Percentiles rank a stretch among this genome's conserved stretches.
Conservation (phyloP, 2,888 invertebrate species). For the Bembecia ichneumoniformis region DNA sequence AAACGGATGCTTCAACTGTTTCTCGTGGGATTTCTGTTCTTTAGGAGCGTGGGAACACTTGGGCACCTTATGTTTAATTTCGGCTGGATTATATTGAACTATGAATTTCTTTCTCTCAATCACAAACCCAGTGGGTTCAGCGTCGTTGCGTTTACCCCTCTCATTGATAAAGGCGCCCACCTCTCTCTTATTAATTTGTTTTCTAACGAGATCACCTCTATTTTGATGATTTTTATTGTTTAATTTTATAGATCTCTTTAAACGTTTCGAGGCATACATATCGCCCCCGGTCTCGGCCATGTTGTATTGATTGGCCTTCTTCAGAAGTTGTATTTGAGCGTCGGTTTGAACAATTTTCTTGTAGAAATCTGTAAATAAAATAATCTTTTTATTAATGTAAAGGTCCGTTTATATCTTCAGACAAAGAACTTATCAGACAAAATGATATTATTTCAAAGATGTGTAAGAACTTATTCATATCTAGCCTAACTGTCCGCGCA, state of each 20-base stretch:
- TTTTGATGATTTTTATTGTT: neutral
- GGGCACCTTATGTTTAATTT: conserved; percentile 21
- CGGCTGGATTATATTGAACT: conserved; percentile 26
- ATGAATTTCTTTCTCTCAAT: conserved; percentile 38
- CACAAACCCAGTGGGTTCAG: conserved; percentile 24
- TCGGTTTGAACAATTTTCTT: conserved; percentile 49
- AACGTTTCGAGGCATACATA: neutral
- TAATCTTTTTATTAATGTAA: too few relatives aligned
- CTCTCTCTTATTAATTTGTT: neutral
- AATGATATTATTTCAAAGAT: too few relatives aligned
- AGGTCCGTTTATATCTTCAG: too few relatives aligned
- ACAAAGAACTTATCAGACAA: too few relatives aligned
- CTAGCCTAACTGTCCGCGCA: too few relatives aligned
- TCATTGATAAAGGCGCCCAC: neutral
- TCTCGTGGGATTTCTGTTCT: conserved; percentile 34
- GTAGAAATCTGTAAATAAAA: conserved; percentile 41
- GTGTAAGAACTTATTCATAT: too few relatives aligned
- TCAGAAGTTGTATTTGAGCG: conserved; percentile 40
- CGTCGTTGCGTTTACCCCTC: conserved; percentile 15
- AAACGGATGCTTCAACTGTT: conserved; percentile 41
- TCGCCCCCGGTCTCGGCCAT: neutral
- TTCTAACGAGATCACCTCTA: neutral
- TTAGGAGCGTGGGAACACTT: conserved; percentile 41
- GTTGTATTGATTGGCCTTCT: conserved; percentile 14
- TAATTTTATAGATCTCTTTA: neutral